Percentiles rank a stretch among this genome's conserved stretches.
Conservation (phyloP, 1,140 invertebrate species). For the Agrypnia vestita region DNA sequence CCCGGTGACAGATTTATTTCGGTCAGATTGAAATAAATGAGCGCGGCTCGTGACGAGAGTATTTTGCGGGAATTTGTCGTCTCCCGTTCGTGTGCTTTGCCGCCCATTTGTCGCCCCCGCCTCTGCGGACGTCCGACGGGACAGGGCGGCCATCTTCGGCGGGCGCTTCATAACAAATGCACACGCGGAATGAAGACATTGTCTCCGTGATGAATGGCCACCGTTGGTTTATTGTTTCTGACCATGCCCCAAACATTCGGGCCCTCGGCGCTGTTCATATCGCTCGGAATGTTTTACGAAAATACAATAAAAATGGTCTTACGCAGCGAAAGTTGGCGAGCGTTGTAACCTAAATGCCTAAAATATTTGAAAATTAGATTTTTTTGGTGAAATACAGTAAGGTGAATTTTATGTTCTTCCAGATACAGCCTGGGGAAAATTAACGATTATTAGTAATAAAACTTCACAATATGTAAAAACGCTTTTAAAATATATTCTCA, state of each 20-base stretch:
- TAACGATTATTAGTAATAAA: too few species aligned
- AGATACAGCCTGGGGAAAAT: too few species aligned
- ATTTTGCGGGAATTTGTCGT: constrained; percentile 49
- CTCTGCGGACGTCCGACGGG: constrained; percentile 7
- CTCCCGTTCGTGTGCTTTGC: constrained; percentile 30
- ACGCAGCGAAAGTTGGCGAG: too few species aligned
- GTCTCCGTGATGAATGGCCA: constrained; percentile 11
- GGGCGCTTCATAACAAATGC: constrained; percentile 32
- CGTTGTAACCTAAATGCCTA: too few species aligned
- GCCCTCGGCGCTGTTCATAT: neutral
- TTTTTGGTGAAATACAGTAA: too few species aligned
- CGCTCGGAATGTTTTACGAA: too few species aligned
- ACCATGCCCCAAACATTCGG: neutral
- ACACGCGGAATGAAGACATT: constrained; percentile 17
- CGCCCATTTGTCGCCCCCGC: constrained; percentile 38
- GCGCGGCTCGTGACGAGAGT: constrained; percentile 41
- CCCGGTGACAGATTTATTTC: constrained; percentile 53
- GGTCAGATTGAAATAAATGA: constrained; percentile 55
- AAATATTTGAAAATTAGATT: too few species aligned
- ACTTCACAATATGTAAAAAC: too few species aligned
- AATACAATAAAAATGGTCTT: too few species aligned
- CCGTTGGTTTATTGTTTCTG: constrained; percentile 18
- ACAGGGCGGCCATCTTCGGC: constrained; percentile 18
- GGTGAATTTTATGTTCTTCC: too few species aligned
- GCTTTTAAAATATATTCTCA: too few species aligned